Base-by-base conservation (phyloP, 2,888 invertebrate genomes). In the Drosophila lacicola region DNA sequence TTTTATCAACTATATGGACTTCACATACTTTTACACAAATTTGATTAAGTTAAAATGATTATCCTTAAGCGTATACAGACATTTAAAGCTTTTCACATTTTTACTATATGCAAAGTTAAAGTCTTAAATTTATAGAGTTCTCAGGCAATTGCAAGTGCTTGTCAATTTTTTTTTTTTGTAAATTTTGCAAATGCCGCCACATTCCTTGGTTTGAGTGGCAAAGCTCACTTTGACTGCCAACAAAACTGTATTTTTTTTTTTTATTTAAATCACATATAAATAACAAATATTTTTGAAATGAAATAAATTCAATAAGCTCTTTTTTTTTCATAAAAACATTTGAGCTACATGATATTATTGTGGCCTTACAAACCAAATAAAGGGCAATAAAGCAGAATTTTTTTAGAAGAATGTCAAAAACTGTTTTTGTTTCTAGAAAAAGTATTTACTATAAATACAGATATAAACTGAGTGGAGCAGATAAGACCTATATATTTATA, bases 81-180 rank as follows among this genome's bases (percentile, higher is more conserved):
- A 41, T n/a, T 50, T 50, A 10, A 13, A n/a, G 19, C 19, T 34
- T 46, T 51, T 50, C 39, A 4, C 6, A 11, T 11, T 6, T 8
- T 14, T 17, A 41, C 19, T 9, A 46, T 64, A 79, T 74, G 60
- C 57, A 68, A 68, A 74, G 78, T 50, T 58, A 13, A 17, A 19
- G 45, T 44, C 25, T 50, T 33, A 47, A 36, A 46, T 47, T 54
- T 47, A 29, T 41, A 50, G 44, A 63, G 49, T 46, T 61, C 45
- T 56, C 44, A 36, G 54, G 53, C 37, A 13, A 13, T 33, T 55
- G 57, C 60, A 74, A 49, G 64, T 76, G 70, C 69, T 79, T 65
- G 56, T 60, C 49, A 66, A 66, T 79, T 74, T 79, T 74, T 76
- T 76, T 25, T 6, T 25, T 6, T 25, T 6, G 46, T 60, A 78